Percentiles rank a stretch among this genome's conserved stretches.
These are phyloP conservation scores for Coptodon rendalli DNA, from an alignment of 2,113 vertebrate species.

Conservation along the genomic window DNA sequence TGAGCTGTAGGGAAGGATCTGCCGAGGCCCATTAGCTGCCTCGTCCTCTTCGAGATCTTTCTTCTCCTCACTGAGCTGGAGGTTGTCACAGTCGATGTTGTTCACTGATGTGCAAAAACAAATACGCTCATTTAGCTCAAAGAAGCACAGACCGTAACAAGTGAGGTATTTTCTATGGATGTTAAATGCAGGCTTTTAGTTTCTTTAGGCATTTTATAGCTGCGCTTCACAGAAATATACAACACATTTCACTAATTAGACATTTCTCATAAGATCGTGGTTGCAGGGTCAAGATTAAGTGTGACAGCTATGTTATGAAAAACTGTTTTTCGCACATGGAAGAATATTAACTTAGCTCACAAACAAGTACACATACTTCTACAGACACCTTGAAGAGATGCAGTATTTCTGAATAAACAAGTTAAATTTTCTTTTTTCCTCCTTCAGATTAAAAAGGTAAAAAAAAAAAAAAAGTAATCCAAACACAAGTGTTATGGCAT, in stretches of 20 bases:
- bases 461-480: not conserved
- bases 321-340: not conserved
- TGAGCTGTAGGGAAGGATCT: slow-evolving; percentile 92
- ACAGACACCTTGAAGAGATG: not conserved
- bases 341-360: not conserved
- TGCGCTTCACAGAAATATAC: not conserved
- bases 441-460: not conserved
- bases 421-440: not conserved
- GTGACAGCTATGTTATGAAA: not conserved
- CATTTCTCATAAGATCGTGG: not conserved
- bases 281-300: not conserved
- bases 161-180: not conserved
- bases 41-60: slow-evolving; percentile 82
- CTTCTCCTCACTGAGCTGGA: slow-evolving; percentile 81
- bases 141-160: not conserved
- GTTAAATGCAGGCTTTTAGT: not conserved
- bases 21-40: slow-evolving; percentile 75
- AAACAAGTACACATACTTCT: not conserved
- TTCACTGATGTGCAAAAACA: slow-evolving; percentile 63
- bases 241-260: not conserved
- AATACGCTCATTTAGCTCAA: not conserved
- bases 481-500: not conserved
- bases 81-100: slow-evolving; percentile 81
- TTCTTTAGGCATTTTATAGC: not conserved
- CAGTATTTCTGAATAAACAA: not conserved